These are phyloP conservation scores for Petroica traversi DNA, from an alignment of 2,113 vertebrate species.

Conservation along the genomic window DNA sequence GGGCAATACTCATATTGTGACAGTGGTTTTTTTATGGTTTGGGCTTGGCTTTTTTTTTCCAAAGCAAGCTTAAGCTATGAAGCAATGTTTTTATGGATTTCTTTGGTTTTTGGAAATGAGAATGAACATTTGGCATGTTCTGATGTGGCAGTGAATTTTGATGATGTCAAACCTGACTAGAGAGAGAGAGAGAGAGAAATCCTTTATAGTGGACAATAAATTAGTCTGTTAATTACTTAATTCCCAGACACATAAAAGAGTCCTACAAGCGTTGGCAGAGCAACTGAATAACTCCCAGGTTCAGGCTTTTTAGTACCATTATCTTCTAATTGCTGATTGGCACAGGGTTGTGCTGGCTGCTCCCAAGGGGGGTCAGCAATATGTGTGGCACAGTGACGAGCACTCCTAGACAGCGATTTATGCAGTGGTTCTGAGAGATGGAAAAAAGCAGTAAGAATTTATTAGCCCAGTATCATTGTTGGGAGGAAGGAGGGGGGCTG, in stretches of 20 bases:
- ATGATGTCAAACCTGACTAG: neutral
- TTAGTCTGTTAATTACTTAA: conserved; percentile 41
- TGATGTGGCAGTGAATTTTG: neutral
- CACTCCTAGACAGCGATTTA: neutral
- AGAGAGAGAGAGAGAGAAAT: neutral
- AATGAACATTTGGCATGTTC: neutral
- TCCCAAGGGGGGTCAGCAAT: neutral
- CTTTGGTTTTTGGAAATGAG: neutral
- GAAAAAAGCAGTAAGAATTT: conserved; percentile 36
- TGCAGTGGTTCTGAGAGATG: neutral
- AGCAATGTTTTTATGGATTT: neutral
- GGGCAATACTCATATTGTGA: neutral
- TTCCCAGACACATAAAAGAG: neutral
- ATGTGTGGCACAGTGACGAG: neutral
- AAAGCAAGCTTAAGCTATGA: neutral
- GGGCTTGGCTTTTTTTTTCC: neutral
- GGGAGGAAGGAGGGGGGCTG: neutral
- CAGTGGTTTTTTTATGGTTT: neutral
- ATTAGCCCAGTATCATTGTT: conserved; percentile 8
- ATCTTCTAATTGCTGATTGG: conserved; percentile 54
- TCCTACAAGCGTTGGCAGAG: conserved; percentile 24
- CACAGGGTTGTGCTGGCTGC: neutral
- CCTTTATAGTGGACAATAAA: neutral
- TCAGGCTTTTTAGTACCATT: conserved; percentile 49
- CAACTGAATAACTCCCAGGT: conserved; percentile 1